A percentile compares a stretch with the other conserved stretches of the same genome.
Conservation (phyloP, 2,113 vertebrate species). For the Callithrix jacchus region DNA sequence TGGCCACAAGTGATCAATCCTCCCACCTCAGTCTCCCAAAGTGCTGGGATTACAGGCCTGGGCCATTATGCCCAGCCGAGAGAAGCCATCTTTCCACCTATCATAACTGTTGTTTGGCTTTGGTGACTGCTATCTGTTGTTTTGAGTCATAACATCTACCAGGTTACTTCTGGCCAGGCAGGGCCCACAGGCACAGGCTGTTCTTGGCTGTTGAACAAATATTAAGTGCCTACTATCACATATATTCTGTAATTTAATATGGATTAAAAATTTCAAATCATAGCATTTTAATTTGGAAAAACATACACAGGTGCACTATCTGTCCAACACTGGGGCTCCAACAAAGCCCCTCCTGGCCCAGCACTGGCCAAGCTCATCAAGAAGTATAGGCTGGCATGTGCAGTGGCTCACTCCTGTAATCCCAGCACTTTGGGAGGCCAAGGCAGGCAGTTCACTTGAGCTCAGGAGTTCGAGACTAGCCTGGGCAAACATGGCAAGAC, state of each 20-base stretch:
- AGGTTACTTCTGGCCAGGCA: neutral
- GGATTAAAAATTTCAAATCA: slow-evolving; percentile 14
- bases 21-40: too few relatives aligned
- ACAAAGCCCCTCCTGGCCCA: neutral
- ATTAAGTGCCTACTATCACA: too few relatives aligned
- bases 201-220: neutral
- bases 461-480: too few relatives aligned
- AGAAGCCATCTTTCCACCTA: neutral
- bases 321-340: neutral
- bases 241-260: neutral
- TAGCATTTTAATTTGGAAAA: slow-evolving; percentile 24
- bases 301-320: neutral
- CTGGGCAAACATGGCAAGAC: too few relatives aligned
- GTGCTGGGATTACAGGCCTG: too few relatives aligned
- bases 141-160: neutral
- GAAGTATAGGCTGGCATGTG: neutral
- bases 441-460: too few relatives aligned
- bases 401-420: too few relatives aligned
- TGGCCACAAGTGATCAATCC: too few relatives aligned
- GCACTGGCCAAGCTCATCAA: neutral
- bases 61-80: too few relatives aligned
- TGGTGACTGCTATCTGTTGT: neutral
- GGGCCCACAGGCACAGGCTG: neutral
- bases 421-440: too few relatives aligned
- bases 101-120: neutral